phyloP scores from a whole-genome alignment of 2,797 vertebrate species.

The Thaleichthys pacificus region DNA sequence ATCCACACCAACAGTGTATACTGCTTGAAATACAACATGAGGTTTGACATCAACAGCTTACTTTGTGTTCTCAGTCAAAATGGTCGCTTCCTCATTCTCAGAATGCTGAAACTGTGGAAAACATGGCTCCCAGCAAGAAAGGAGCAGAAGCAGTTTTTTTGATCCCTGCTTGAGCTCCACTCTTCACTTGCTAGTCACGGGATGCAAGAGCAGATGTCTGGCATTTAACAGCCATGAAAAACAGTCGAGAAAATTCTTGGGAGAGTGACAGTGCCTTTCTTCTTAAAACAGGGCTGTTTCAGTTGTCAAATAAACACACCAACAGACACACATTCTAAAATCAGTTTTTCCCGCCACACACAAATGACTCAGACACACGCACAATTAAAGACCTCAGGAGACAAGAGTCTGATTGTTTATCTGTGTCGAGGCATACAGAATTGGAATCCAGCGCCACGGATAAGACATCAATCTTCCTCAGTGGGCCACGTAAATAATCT shows the following conservation, averaged over 20 bases:
- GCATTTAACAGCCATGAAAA: conserved; percentile 70
- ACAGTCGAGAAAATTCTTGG: conserved; percentile 49
- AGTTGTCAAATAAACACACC: conserved; percentile 41
- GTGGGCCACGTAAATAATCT: conserved; percentile 78
- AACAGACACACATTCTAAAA: conserved; percentile 39
- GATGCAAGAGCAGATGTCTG: conserved; percentile 69
- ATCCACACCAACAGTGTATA: conserved; percentile 20
- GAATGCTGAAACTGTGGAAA: conserved; percentile 37
- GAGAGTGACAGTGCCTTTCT: conserved; percentile 47
- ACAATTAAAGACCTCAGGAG: conserved; percentile 73
- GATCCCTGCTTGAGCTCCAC: conserved; percentile 72
- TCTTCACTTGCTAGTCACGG: conserved; percentile 68
- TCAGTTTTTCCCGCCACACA: neutral
- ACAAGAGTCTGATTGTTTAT: conserved; percentile 73
- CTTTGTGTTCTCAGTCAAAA: conserved; percentile 50
- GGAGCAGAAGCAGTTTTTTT: conserved; percentile 57
- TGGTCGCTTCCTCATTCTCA: conserved; percentile 46
- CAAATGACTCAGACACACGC: conserved; percentile 29
- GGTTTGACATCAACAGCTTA: conserved; percentile 12
- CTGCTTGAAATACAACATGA: conserved; percentile 22
- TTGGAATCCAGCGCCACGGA: conserved; percentile 74
- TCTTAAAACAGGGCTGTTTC: conserved; percentile 37
- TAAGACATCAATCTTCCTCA: conserved; percentile 81
- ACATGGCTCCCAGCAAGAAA: conserved; percentile 57
- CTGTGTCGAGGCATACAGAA: conserved; percentile 69